Evolutionary conservation across 2,888 invertebrate species (phyloP).

Genomic region (Eupithecia subfuscata): DNA sequence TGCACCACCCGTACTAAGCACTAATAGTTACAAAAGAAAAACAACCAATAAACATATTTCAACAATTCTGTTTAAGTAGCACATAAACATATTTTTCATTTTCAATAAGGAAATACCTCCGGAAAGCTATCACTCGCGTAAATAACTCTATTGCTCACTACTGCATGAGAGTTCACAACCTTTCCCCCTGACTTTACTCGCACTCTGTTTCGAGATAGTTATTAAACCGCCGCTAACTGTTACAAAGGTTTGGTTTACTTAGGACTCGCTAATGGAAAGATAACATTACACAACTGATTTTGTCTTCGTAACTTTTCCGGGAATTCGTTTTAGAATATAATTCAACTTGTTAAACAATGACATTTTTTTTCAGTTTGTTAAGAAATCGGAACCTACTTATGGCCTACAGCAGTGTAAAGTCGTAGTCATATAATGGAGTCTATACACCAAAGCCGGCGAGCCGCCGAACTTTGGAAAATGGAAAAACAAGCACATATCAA

Average conservation of each 20-base stretch:
- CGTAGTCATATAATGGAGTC: too few species aligned
- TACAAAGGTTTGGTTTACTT: constrained; percentile 58
- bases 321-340: background rate
- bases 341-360: background rate
- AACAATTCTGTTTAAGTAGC: too few species aligned
- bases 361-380: background rate
- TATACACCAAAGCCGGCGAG: too few species aligned
- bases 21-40: background rate
- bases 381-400: background rate
- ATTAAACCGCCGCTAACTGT: constrained; percentile 48
- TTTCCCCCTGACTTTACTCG: constrained; percentile 9
- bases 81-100: too few species aligned
- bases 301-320: constrained; percentile 47
- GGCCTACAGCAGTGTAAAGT: too few species aligned
- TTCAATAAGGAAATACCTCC: background rate
- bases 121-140: background rate
- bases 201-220: constrained; percentile 44
- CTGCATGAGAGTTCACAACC: background rate
- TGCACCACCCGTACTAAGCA: too few species aligned
- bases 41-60: too few species aligned
- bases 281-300: constrained; percentile 54
- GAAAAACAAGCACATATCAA: too few species aligned
- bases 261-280: constrained; percentile 70
- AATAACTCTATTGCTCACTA: background rate
- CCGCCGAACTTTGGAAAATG: too few species aligned